These are phyloP conservation scores for Thera britannica DNA, from an alignment of 2,888 invertebrate genomes.

Conservation along the genomic window DNA sequence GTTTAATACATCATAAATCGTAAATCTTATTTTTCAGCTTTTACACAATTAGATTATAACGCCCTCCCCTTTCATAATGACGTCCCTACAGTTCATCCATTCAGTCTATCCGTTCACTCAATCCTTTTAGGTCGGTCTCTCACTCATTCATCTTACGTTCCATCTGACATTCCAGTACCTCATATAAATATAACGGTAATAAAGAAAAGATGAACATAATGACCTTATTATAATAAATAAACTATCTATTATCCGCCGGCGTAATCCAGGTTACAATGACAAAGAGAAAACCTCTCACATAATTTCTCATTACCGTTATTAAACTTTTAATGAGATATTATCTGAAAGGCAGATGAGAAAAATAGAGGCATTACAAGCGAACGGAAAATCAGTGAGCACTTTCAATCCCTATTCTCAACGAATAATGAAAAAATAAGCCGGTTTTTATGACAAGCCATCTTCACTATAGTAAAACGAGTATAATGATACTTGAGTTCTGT, in stretches of 20 bases:
- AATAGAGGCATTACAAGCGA: conserved; percentile 30
- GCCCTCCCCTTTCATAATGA: no score
- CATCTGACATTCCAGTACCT: no score
- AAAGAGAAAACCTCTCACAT: conserved; percentile 14
- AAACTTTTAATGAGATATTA: conserved; percentile 48
- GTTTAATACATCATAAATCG: no score
- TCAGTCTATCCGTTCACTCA: no score
- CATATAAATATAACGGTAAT: no score
- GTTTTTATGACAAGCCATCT: conserved; percentile 35
- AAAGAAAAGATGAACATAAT: not conserved
- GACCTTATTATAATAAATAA: not conserved
- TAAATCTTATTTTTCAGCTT: no score
- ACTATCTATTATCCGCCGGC: not conserved
- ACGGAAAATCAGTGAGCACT: conserved; percentile 35
- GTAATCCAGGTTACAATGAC: conserved; percentile 6
- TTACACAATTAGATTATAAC: no score
- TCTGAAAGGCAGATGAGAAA: conserved; percentile 21
- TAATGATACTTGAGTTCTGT: conserved; percentile 29
- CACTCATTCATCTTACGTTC: no score
- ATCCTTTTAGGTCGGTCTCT: no score
- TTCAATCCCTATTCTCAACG: conserved; percentile 23
- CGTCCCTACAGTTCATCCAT: no score
- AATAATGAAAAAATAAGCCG: conserved; percentile 39
- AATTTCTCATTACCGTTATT: conserved; percentile 41
- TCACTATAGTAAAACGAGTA: conserved; percentile 20